Evolutionary conservation across 2,888 invertebrate genomes (phyloP), one percentile per base, ranked within the genome.

Genomic region (Iphiclides podalirius): DNA sequence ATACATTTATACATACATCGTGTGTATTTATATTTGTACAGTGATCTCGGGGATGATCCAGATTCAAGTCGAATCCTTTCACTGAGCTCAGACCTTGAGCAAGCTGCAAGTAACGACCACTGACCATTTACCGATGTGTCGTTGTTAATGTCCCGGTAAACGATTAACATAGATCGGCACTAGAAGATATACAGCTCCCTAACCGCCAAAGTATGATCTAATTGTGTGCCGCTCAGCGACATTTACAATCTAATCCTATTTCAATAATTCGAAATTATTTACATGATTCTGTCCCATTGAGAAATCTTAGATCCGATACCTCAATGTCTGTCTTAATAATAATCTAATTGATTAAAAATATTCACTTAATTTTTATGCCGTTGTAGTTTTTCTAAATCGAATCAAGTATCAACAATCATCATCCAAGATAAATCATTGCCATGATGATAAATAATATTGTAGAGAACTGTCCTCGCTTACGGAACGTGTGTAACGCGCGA

Each of bases 11-110:
- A n/a, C n/a, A n/a, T n/a, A n/a, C n/a, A n/a, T n/a, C n/a, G n/a
- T n/a, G n/a, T 36, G 20, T 43, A 16, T 16, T 47, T 38, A 43
- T 26, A 20, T 48, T 15, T 33, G 16, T n/a, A n/a, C n/a, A n/a
- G n/a, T n/a, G n/a, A n/a, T n/a, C n/a, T 31, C 72, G 70, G 68
- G 74, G 87, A 87, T 84, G 87, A 81, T 86, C 85, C 86, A 86
- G 86, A 85, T 87, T 77, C 77, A 69, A 67, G 59, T 60, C 57
- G 70, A 61, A 75, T 84, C 87, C 87, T 87, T 88, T 88, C 87
- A 86, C 87, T 67, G n/a, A 64, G 47, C 38, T 51, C 59, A 72
- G 80, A 79, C 87, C 87, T 88, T 87, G 87, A 79, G 73, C 59
- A 44, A n/a, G n/a, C 64, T 52, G 67, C 64, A 63, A 69, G 68